A percentile compares a stretch with the other conserved stretches of the same genome.
These are phyloP conservation scores for Diploptera punctata DNA, from an alignment of 2,888 invertebrate genomes.

Conservation along the genomic window DNA sequence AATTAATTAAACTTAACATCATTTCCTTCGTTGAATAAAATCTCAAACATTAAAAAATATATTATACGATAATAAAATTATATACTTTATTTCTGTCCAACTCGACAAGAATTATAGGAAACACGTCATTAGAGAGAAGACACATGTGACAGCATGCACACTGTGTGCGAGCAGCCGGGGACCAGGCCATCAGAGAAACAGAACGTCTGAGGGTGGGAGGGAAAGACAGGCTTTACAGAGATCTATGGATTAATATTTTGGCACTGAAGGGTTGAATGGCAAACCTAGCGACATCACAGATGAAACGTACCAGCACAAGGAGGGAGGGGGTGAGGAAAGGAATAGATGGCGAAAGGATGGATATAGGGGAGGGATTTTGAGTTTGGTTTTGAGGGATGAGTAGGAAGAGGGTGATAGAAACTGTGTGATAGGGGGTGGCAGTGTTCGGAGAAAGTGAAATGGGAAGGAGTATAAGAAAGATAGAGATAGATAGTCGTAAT, in stretches of 20 bases:
- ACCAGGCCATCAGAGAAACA: slow-evolving; percentile 16
- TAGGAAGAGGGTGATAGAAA: slow-evolving; percentile 27
- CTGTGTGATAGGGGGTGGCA: slow-evolving; percentile 3
- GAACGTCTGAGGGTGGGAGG: slow-evolving; percentile 26
- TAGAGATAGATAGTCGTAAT: slow-evolving; percentile 13
- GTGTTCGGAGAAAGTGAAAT: background rate
- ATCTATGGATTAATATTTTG: slow-evolving; percentile 45
- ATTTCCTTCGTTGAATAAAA: too few relatives aligned
- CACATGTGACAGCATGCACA: too few relatives aligned
- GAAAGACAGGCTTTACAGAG: slow-evolving; percentile 36
- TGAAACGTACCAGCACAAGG: slow-evolving; percentile 51
- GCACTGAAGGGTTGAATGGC: slow-evolving; percentile 42
- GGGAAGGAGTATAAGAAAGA: slow-evolving; percentile 1
- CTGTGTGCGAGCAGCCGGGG: slow-evolving; percentile 27
- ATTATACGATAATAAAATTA: too few relatives aligned
- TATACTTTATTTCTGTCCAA: too few relatives aligned
- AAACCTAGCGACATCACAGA: slow-evolving; percentile 48
- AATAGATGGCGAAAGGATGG: slow-evolving; percentile 6
- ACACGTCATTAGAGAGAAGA: too few relatives aligned
- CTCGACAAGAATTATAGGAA: too few relatives aligned
- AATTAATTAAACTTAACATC: too few relatives aligned
- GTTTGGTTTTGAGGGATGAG: slow-evolving; percentile 21
- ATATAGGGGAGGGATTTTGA: slow-evolving; percentile 19
- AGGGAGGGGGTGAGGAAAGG: slow-evolving; percentile 11
- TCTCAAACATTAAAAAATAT: too few relatives aligned